These are phyloP conservation scores for Cercocebus atys DNA, from an alignment of 2,113 vertebrate species.

Conservation along the genomic window DNA sequence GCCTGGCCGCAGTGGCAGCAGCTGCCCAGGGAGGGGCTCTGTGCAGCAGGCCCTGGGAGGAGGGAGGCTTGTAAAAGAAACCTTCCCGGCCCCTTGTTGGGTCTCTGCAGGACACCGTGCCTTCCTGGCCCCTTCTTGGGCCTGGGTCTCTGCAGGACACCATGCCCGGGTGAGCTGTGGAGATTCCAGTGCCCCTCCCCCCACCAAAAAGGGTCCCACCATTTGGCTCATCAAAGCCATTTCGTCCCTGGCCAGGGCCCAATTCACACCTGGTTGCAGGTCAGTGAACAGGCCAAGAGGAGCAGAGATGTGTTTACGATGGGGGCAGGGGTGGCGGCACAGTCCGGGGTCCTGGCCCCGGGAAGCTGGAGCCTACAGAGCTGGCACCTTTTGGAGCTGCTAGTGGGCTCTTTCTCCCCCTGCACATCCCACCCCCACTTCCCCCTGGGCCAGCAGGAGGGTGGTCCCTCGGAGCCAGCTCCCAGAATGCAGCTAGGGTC, in stretches of 20 bases:
- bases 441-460: not conserved
- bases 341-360: not conserved
- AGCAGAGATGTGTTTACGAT: not conserved
- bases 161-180: not conserved
- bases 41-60: not conserved
- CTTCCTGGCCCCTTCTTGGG: not conserved
- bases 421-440: not conserved
- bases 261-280: constrained; percentile 60
- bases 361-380: not conserved
- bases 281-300: not conserved
- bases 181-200: not conserved
- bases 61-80: not conserved
- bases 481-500: not conserved
- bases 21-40: not conserved
- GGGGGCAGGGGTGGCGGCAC: not conserved
- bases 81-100: not conserved
- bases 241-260: constrained; percentile 40
- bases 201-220: not conserved
- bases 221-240: constrained; percentile 72
- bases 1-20: fast-evolving
- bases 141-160: not conserved
- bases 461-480: not conserved
- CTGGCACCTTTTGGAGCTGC: constrained; percentile 39
- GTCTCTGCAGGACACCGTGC: not conserved
- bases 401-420: not conserved